A percentile compares a stretch with the other conserved stretches of the same genome.
Evolutionary conservation across 1,140 invertebrate species (phyloP).

Genomic region (Sesamia nonagrioides): DNA sequence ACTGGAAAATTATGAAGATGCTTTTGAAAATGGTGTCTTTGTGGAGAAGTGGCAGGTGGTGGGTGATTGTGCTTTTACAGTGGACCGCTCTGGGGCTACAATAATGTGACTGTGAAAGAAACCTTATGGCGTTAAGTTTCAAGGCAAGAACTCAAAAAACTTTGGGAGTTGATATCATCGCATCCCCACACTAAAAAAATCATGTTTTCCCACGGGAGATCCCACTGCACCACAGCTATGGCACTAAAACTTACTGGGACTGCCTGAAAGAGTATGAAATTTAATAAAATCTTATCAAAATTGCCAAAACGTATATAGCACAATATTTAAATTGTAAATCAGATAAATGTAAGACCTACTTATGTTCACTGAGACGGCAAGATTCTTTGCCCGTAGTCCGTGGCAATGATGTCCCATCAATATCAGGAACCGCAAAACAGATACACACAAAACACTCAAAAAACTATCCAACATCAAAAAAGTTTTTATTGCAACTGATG

Average conservation of each 20-base stretch:
- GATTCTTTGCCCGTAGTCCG: constrained; percentile 94
- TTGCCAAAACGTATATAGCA: constrained; percentile 92
- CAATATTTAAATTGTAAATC: constrained; percentile 90
- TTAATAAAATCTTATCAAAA: constrained; percentile 91
- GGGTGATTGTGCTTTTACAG: constrained; percentile 84
- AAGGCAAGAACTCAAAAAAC: constrained; percentile 91
- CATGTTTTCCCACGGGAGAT: constrained; percentile 96
- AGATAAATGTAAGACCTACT: constrained; percentile 92
- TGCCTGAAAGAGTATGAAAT: constrained; percentile 97
- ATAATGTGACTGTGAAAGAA: constrained; percentile 90
- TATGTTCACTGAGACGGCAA: constrained; percentile 94
- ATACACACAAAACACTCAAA: constrained; percentile 89
- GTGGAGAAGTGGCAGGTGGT: constrained; percentile 93
- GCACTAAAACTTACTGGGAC: constrained; percentile 94
- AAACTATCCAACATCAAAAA: constrained; percentile 87
- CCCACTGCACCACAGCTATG: constrained; percentile 95
- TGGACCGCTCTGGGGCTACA: constrained; percentile 85
- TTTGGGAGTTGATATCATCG: constrained; percentile 88
- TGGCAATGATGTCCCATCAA: constrained; percentile 90
- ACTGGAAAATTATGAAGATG: constrained; percentile 95
- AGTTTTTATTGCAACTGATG: constrained; percentile 96
- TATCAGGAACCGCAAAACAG: constrained; percentile 91
- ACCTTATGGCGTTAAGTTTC: constrained; percentile 94
- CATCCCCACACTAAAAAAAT: constrained; percentile 87
- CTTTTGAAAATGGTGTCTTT: constrained; percentile 94